Conservation (phyloP, 1,140 invertebrate genomes). For the Holotrichia oblita region DNA sequence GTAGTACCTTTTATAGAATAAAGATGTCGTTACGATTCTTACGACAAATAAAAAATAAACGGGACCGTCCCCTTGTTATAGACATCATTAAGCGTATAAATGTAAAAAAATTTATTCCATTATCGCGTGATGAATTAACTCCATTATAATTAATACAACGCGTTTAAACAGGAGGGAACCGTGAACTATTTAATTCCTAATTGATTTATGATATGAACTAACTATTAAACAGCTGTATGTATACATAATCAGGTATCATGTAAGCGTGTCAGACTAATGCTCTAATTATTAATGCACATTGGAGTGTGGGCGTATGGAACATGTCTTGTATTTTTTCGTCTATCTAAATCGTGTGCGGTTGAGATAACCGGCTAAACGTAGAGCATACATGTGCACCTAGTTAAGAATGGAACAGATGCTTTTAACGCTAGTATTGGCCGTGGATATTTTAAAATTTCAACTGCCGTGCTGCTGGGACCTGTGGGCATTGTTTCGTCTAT, state of each 20-base stretch:
- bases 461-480: background rate
- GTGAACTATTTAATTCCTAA: too few species aligned
- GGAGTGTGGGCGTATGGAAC: constrained; percentile 21
- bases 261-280: background rate
- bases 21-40: too few species aligned
- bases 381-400: background rate
- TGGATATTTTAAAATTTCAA: background rate
- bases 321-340: constrained; percentile 2
- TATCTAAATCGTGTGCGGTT: background rate
- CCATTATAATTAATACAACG: too few species aligned
- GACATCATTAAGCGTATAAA: too few species aligned
- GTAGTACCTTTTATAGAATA: too few species aligned
- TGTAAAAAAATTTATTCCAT: too few species aligned
- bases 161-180: too few species aligned
- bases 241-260: background rate
- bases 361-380: background rate
- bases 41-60: too few species aligned
- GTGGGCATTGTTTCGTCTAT: background rate
- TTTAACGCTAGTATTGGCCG: background rate
- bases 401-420: background rate
- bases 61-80: too few species aligned
- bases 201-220: too few species aligned
- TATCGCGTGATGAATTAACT: too few species aligned
- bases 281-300: constrained; percentile 9
- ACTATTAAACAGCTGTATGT: background rate